Base-by-base conservation (phyloP, 2,888 invertebrate species). In the Polia nebulosa region DNA sequence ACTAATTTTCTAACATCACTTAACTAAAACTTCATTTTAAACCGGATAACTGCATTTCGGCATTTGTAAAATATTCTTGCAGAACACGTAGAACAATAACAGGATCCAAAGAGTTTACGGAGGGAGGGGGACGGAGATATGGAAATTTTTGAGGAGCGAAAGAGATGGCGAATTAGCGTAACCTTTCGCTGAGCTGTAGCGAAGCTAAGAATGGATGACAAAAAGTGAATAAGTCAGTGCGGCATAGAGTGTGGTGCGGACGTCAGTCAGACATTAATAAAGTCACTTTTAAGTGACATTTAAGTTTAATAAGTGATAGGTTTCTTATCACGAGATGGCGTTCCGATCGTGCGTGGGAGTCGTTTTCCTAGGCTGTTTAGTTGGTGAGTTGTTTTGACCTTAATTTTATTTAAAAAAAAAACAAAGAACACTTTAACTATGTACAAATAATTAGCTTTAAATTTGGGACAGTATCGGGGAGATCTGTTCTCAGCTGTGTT, bases 181-280 rank as follows among this genome's bases (percentile, higher is more conserved):
- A 92, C 95, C 95, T 95, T 95, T 95, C 95, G 92, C 95, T 91
- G 83, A 87, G 88, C 84, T 84, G 89, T 85, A 83, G 86, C 86
- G 84, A 89, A 89, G 90, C 91, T 94, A 93, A 94, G 93, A 92
- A 91, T 89, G 89, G 92, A 90, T 88, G 90, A 91, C 93, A 92
- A 93, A 94, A 93, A 93, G 84, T 92, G 91, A 91, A 92, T 90
- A 92, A 90, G 90, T 91, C 95, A 95, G 94, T 95, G 91, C 91
- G 89, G 90, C 86, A 85, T 90, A 89, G 93, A 91, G 91, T 90
- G 93, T 89, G 91, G 91, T 83, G 89, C 92, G 89, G 91, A 91
- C 92, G 92, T 89, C 91, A 92, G 87, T 87, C 82, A 85, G 78
- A 79, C 75, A 82, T 82, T 76, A 82, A 89, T 85, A 87, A 88